Evolutionary conservation across 2,888 invertebrate species (phyloP), one percentile per base, ranked within the genome.

Genomic region (Himalopsyche tibetana): DNA sequence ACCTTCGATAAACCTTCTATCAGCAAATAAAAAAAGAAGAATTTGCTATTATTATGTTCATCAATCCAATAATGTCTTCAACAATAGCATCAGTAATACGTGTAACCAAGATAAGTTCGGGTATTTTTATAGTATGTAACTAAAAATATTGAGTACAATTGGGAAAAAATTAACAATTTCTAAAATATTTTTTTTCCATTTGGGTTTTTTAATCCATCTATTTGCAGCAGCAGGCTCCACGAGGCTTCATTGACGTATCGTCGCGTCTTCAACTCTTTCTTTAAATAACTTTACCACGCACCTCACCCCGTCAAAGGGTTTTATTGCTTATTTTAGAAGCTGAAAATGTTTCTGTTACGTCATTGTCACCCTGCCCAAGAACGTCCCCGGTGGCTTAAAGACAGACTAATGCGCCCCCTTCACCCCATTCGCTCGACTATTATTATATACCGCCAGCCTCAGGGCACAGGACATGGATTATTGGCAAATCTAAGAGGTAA

Each of bases 311-410:
- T 82, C 82, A 82, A 82, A 83, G 85, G 85, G 83, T 85, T 85
- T 85, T 85, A 85, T 85, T 85, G 85, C 85, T 85, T 83, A 83
- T 83, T 85, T 85, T 85, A 85, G 83, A 80, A 80, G 55, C 85
- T 51, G 85, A 85, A 80, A 85, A 85, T 80, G 85, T 74, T 74
- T 74, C 80, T 80, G 80, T 85, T 79, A 85, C 85, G 82, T 82
- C 85, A 85, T 69, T 51, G 38, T 82, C 74, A 74, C 74, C 74
- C 74, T 74, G 74, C 28, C 38, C 12, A 74, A 81, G 85, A 82
- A 82, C 84, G 55, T 80, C 79, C 55, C 84, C n/a, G 40, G 55
- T 63, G 51, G 55, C 69, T 83, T 69, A 19, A 12, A 55, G 55
- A 9, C 42, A 83, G 83, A 80, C 51, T 84, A 55, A 55, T 28